Percentiles rank a stretch among this genome's conserved stretches.
These are phyloP conservation scores for Aurelia sp. DNA, from an alignment of 30 jellyfish, hydroid and myxozoan genomes.

Conservation along the genomic window DNA sequence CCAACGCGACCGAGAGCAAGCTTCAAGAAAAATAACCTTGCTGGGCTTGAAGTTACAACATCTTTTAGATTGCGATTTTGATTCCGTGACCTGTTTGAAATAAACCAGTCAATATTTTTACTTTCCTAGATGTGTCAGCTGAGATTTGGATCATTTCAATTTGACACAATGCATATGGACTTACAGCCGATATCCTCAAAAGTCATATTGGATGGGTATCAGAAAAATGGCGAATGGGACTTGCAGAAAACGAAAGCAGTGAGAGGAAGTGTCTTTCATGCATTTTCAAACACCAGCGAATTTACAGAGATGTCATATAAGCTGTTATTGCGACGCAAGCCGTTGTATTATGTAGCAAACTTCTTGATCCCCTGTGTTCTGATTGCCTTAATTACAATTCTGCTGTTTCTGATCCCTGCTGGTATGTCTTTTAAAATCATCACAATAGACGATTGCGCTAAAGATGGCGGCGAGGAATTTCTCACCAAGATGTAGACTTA, in stretches of 20 bases:
- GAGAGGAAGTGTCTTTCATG: slow-evolving; percentile 61
- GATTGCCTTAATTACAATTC: slow-evolving; percentile 71
- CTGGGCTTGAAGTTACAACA: no score
- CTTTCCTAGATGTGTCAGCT: slow-evolving; percentile 66
- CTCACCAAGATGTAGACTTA: no score
- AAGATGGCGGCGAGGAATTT: no score
- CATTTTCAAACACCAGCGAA: slow-evolving; percentile 54
- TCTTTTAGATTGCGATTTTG: no score
- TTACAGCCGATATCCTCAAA: slow-evolving; percentile 38
- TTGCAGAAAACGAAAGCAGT: slow-evolving; percentile 39
- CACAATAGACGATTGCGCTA: no score
- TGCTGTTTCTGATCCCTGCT: slow-evolving; percentile 87
- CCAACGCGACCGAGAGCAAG: no score
- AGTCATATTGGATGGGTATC: slow-evolving; percentile 18
- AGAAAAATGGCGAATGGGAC: slow-evolving; percentile 76
- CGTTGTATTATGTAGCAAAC: slow-evolving; percentile 71
- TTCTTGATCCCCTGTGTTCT: slow-evolving; percentile 74
- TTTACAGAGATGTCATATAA: slow-evolving; percentile 66
- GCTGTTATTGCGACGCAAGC: slow-evolving; percentile 69
- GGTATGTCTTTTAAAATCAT: slow-evolving; percentile 33
- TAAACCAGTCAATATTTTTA: background rate
- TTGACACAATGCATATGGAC: slow-evolving; percentile 67
- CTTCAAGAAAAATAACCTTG: no score
- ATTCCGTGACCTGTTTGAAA: no score
- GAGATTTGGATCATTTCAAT: slow-evolving; percentile 77